phyloP scores from a whole-genome alignment of 1,140 invertebrate species.

The Melanaphis sacchari region DNA sequence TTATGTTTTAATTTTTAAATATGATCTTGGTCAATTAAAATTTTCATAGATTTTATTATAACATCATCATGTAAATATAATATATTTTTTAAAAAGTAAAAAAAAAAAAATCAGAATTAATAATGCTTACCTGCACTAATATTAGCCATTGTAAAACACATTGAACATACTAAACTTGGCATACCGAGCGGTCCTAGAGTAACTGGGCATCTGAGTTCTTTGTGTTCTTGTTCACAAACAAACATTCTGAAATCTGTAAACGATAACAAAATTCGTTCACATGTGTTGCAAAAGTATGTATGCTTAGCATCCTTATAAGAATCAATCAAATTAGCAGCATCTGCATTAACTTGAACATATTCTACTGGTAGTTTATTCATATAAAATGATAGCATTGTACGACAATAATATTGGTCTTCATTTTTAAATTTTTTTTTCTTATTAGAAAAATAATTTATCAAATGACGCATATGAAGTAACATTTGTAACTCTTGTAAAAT shows the following conservation, averaged over 20 bases:
- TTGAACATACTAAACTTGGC: constrained; percentile 50
- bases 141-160: constrained; percentile 53
- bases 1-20: neutral
- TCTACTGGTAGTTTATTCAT: neutral
- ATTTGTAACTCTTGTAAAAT: constrained; percentile 42
- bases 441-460: constrained; percentile 6
- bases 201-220: constrained; percentile 50
- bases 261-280: neutral
- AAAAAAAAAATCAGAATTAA: neutral
- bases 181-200: constrained; percentile 45
- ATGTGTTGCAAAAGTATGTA: constrained; percentile 7
- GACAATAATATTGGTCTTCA: constrained; percentile 30
- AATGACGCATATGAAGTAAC: constrained; percentile 28
- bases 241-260: constrained; percentile 47
- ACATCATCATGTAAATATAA: neutral
- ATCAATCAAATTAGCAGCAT: neutral
- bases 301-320: neutral
- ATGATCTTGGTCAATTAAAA: neutral
- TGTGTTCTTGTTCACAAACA: constrained; percentile 40
- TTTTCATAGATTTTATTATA: neutral
- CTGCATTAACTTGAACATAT: constrained; percentile 22
- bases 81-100: neutral
- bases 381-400: constrained; percentile 40
- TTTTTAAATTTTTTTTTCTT: neutral
- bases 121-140: constrained; percentile 34